Evolutionary conservation across 2,113 vertebrate species (phyloP), one percentile per base, ranked within the genome.

Genomic region (Sigmodon hispidus): DNA sequence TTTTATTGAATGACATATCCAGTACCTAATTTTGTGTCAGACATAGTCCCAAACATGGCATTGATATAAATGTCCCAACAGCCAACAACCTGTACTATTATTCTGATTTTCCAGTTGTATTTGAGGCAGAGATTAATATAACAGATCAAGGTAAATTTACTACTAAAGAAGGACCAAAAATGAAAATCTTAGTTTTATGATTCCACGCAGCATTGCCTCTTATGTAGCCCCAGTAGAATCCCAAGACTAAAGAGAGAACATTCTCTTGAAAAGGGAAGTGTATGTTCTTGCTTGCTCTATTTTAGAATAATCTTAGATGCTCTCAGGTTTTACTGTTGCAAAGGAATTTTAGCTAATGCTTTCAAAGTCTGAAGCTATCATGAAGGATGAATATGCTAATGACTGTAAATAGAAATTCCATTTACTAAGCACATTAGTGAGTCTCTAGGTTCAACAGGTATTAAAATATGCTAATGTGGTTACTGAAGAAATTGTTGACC

Each of bases 381-480:
- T 89, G 88, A 93, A 96, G 89, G 97, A 65, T 95, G 91, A 94
- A 96, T 93, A 97, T 96, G 95, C 81, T 97, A 96, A 97, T 96
- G 95, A 91, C 48, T 89, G 16, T 92, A 96, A 97, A 83, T 93
- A 94, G 87, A 61, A 96, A 90, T 97, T 94, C 88, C 85, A 97
- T 96, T 97, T 94, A 88, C 95, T 97, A 95, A 96, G 34, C 81
- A 76, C 96, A 96, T 96, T 95, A 97, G 84, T 92, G 70, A 88
- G 67, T 92, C 90, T 95, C 84, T 90, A 89, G 90, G 90, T 96
- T 97, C 96, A 98, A 97, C 94, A 97, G 96, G 97, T 97, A 97
- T 97, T 96, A 96, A 96, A 97, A 97, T 97, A 97, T 98, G 96
- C 94, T 97, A 93, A 96, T 97, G 87, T n/a, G 63, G 81, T 91